Evolutionary conservation across 2,797 vertebrate genomes (phyloP), one percentile per base, ranked within the genome.

Genomic region (Coregonus ussuriensis): DNA sequence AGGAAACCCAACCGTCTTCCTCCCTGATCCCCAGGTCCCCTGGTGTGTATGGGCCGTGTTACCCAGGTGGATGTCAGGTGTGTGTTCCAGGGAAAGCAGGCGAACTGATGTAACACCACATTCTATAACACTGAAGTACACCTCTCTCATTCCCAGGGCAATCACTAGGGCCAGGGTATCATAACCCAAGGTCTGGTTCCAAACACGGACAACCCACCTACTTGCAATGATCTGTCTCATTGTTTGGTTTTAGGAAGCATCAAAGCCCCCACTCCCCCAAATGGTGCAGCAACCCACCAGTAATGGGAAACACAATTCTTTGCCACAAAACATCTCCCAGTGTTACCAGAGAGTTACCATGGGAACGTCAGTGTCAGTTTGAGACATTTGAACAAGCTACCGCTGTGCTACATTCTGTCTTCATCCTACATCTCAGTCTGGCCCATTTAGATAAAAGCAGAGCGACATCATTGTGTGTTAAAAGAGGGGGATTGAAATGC

Each of bases 151-250:
- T 65, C 62, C 21, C 21, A 47, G 41, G 41, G 41, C 41, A 47
- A 9, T 47, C 41, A 47, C 41, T 7, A 47, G 2, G 41, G 2
- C 41, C 41, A 13, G 9, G 41, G 9, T 25, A 18, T 25, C 62
- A 21, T 21, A 59, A 18, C 6, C n/a, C 56, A 59, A 18, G 80
- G 74, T 81, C 76, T 77, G 63, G 47, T 74, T 63, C 52, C 63
- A 71, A 73, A 68, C 67, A 35, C 74, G 51, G 13, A 53, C 66
- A 7, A 47, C 54, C 25, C 71, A 67, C 71, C 73, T 53, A 73
- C 65, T 41, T 71, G 77, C 71, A 47, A 47, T 47, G 41, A 13
- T 47, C 41, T 47, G 41, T 47, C 41, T 13, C 41, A 47, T 47
- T 47, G 41, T 47, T 47, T 13, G 41, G 11, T 47, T 47, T 47